These are phyloP conservation scores for Agonopterix alstromeriana DNA, from an alignment of 2,888 invertebrate genomes.

Conservation along the genomic window DNA sequence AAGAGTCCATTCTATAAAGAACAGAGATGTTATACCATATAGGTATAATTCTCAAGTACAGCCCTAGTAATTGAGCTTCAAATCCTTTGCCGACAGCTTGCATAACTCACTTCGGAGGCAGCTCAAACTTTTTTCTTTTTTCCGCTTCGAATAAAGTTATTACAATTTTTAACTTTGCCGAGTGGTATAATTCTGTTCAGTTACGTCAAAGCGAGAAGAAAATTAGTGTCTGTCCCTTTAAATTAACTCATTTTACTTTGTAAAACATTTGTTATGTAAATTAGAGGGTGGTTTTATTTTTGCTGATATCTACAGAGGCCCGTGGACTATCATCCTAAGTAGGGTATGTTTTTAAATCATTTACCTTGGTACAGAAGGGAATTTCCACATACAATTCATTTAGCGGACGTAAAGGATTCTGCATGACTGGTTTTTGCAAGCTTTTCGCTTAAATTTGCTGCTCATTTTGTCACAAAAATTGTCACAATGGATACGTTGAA, in stretches of 20 bases:
- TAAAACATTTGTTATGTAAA: slow-evolving; percentile 14
- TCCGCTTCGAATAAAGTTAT: slow-evolving; percentile 42
- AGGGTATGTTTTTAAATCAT: too few species aligned
- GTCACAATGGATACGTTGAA: too few species aligned
- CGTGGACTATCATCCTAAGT: too few species aligned
- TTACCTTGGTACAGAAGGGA: too few species aligned
- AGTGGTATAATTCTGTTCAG: slow-evolving; percentile 24
- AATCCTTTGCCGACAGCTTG: slow-evolving; percentile 52
- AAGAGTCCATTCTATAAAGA: neutral
- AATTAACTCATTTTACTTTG: slow-evolving; percentile 20
- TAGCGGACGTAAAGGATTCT: too few species aligned
- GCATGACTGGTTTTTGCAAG: too few species aligned
- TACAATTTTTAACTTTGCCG: slow-evolving; percentile 38
- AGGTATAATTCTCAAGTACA: slow-evolving; percentile 38
- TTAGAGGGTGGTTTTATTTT: slow-evolving; percentile 11
- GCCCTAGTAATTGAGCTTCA: slow-evolving; percentile 46
- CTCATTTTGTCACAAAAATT: too few species aligned
- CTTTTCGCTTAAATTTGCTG: too few species aligned
- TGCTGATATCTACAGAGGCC: too few species aligned
- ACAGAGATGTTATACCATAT: slow-evolving; percentile 26
- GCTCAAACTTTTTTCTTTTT: slow-evolving; percentile 39
- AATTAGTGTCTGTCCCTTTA: slow-evolving; percentile 20
- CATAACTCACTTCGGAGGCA: slow-evolving; percentile 50
- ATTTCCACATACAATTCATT: too few species aligned
- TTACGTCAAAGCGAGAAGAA: slow-evolving; percentile 22